Evolutionary conservation across 2,113 vertebrate genomes (phyloP), one percentile per base, ranked within the genome.

Genomic region (Phasianus colchicus): DNA sequence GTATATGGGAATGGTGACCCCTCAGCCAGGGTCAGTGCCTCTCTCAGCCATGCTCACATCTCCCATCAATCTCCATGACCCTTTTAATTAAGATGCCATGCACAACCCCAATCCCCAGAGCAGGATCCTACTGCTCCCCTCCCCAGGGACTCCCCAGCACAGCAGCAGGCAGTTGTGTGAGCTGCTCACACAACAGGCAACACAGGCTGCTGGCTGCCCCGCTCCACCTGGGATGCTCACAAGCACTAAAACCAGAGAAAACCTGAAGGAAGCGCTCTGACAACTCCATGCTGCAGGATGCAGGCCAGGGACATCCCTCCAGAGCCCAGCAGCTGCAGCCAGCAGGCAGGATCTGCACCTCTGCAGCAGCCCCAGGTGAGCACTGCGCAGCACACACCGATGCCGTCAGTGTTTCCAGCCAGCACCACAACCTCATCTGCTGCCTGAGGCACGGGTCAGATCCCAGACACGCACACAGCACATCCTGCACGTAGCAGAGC

Each of bases 401-500:
- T 11, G 34, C 47, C 34, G 25, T 47, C 29, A 11, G 17, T 0
- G 5, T 25, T 64, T 36, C 76, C 55, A 78, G 55, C 67, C 52
- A 40, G 11, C 5, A 1, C 52, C 15, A 9, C 27, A 4, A 0
- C 0, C 27, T 9, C 34, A 13, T 77, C 47, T 38, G 43, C 45
- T 15, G 22, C 10, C 43, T 25, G 1, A 42, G 21, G 48, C 25
- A 2, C 0, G 10, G 27, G 32, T 10, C 1, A 58, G 70, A 15
- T 19, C 27, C 61, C 45, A 4, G 5, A 45, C 43, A 45, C 27
- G 13, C 48, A 2, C 0, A 4, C 3, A 40, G 40, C 13, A 29
- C 42, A 15, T 11, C 0, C 2, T 0, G 43, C 71, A 40, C 54
- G 5, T 48, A 2, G 1, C 47, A 29, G 48, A 7, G 54, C 19